phyloP scores from a whole-genome alignment of 2,797 vertebrate genomes.

The Danio jaintianensis region DNA sequence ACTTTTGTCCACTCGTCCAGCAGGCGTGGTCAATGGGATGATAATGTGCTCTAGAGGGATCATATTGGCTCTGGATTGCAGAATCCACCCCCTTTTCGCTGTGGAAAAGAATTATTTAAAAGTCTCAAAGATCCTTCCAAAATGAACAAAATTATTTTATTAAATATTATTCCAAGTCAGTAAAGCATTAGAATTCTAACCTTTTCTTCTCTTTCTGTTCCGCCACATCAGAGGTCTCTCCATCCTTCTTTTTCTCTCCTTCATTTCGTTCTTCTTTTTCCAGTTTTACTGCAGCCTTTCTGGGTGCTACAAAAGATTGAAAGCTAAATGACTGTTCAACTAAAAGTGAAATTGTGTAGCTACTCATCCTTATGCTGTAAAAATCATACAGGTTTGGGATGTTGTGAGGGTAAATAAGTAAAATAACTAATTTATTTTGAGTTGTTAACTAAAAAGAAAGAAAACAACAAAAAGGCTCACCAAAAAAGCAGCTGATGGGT shows the following conservation, averaged over 20 bases:
- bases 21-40: constrained; percentile 87
- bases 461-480: constrained; percentile 69
- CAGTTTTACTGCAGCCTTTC: constrained; percentile 78
- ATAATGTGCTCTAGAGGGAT: constrained; percentile 82
- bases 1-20: constrained; percentile 86
- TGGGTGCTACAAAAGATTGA: constrained; percentile 73
- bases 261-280: constrained; percentile 69
- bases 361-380: background rate
- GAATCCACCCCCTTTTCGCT: constrained; percentile 64
- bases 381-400: background rate
- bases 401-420: background rate
- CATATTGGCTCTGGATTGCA: constrained; percentile 73
- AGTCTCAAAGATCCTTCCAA: too few species aligned
- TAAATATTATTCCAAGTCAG: background rate
- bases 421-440: background rate
- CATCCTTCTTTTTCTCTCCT: constrained; percentile 61
- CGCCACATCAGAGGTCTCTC: constrained; percentile 37
- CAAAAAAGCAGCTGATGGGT: constrained; percentile 86
- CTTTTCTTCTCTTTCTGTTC: constrained; percentile 53
- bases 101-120: background rate
- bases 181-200: constrained; percentile 33
- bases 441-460: background rate
- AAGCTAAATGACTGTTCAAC: background rate
- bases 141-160: constrained; percentile 11
- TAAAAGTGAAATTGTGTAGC: background rate